Evolutionary conservation across 2,888 invertebrate genomes (phyloP).

Genomic region (Limenitis camilla): DNA sequence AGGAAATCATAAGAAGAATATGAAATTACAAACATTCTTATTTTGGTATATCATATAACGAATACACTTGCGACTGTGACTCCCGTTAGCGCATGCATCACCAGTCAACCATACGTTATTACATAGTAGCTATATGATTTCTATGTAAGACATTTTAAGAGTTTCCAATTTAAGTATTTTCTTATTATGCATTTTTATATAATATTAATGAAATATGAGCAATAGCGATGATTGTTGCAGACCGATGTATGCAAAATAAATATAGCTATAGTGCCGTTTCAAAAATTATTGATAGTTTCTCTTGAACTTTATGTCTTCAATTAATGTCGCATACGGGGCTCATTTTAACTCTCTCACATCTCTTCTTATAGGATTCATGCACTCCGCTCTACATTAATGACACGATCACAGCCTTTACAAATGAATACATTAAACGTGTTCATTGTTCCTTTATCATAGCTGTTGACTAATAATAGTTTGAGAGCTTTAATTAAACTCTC

Average conservation of each 20-base stretch:
- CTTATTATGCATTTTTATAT: too few species aligned
- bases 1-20: slow-evolving; percentile 18
- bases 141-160: background rate
- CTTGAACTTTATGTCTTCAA: too few species aligned
- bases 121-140: slow-evolving; percentile 31
- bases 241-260: too few species aligned
- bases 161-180: too few species aligned
- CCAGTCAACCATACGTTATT: slow-evolving; percentile 54
- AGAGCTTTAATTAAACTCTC: slow-evolving; percentile 29
- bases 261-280: too few species aligned
- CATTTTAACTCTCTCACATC: too few species aligned
- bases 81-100: slow-evolving; percentile 63
- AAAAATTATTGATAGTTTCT: too few species aligned
- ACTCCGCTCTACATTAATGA: too few species aligned
- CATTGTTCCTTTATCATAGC: slow-evolving; percentile 34
- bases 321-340: too few species aligned
- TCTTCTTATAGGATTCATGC: too few species aligned
- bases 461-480: slow-evolving; percentile 26
- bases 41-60: slow-evolving; percentile 59
- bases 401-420: background rate
- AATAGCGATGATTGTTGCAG: too few species aligned
- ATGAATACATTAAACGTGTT: slow-evolving; percentile 45
- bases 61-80: slow-evolving; percentile 55
- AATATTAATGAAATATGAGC: too few species aligned
- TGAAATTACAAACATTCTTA: slow-evolving; percentile 23